Evolutionary conservation across 2,888 invertebrate genomes (phyloP).

Genomic region (Agrotis clavis): DNA sequence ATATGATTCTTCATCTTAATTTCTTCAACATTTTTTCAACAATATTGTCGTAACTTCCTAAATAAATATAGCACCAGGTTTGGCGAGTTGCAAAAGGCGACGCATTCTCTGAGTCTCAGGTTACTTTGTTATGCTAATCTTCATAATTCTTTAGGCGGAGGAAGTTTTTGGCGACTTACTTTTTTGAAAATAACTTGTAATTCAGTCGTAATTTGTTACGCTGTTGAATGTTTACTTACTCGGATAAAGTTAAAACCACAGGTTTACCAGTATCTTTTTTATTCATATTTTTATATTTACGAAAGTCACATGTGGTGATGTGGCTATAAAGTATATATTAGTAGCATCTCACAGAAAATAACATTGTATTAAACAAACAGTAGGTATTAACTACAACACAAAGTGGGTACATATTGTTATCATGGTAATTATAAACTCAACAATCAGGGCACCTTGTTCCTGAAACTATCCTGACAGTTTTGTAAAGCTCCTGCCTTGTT

Average conservation of each 20-base stretch:
- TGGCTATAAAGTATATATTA: neutral
- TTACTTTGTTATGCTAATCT: slow-evolving; percentile 91
- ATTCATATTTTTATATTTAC: slow-evolving; percentile 25
- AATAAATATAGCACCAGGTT: slow-evolving; percentile 74
- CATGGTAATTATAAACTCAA: slow-evolving; percentile 69
- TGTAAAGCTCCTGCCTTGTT: slow-evolving; percentile 87
- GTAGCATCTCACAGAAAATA: neutral
- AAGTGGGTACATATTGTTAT: slow-evolving; percentile 33
- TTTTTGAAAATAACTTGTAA: slow-evolving; percentile 89
- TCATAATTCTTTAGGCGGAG: slow-evolving; percentile 89
- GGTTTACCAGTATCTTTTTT: slow-evolving; percentile 52
- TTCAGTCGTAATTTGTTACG: slow-evolving; percentile 87
- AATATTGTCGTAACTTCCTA: slow-evolving; percentile 55
- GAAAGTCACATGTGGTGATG: neutral
- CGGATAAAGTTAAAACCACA: slow-evolving; percentile 64
- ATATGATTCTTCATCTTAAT: slow-evolving; percentile 50
- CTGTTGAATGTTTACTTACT: slow-evolving; percentile 78
- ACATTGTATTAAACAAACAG: neutral
- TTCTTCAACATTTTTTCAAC: slow-evolving; percentile 9
- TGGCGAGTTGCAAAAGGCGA: slow-evolving; percentile 80
- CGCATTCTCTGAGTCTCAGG: slow-evolving; percentile 85
- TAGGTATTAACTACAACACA: slow-evolving; percentile 4
- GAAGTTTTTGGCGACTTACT: slow-evolving; percentile 85
- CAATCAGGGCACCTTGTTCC: slow-evolving; percentile 75
- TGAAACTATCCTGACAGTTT: slow-evolving; percentile 84